Evolutionary conservation across 2,113 vertebrate species (phyloP).

Genomic region (Cyprinus carpio): DNA sequence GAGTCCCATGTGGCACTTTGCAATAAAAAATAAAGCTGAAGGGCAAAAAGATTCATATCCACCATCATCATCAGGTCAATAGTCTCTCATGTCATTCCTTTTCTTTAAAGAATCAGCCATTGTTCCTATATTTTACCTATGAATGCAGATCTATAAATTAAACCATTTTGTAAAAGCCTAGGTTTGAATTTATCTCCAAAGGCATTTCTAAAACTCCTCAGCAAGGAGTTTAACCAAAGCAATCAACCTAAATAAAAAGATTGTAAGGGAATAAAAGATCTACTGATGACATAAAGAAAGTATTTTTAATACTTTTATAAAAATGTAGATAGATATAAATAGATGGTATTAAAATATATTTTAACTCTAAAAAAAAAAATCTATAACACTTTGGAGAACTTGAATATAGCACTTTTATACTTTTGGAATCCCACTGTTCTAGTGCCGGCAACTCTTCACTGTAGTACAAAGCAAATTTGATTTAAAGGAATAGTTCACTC

Average conservation of each 20-base stretch:
- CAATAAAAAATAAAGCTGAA: background rate
- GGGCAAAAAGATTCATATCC: slow-evolving; percentile 19
- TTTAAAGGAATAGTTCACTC: background rate
- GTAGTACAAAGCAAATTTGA: background rate
- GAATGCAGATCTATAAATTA: background rate
- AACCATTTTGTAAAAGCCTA: background rate
- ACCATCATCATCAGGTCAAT: slow-evolving; percentile 14
- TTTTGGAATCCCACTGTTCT: no score
- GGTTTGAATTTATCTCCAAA: background rate
- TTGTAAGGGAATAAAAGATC: background rate
- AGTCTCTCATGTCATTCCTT: background rate
- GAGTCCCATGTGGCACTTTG: background rate
- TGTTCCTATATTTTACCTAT: background rate
- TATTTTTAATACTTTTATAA: background rate
- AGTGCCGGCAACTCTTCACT: background rate
- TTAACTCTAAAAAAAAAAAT: no score
- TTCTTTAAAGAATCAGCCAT: background rate
- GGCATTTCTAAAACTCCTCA: background rate
- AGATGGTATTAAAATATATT: no score
- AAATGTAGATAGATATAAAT: background rate
- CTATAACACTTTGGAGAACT: no score
- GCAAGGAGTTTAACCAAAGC: background rate
- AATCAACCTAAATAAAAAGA: slow-evolving; percentile 2
- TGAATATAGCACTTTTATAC: no score
- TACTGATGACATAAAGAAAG: background rate